phyloP scores from a whole-genome alignment of 2,113 vertebrate genomes.

The Rhinogobius similis region DNA sequence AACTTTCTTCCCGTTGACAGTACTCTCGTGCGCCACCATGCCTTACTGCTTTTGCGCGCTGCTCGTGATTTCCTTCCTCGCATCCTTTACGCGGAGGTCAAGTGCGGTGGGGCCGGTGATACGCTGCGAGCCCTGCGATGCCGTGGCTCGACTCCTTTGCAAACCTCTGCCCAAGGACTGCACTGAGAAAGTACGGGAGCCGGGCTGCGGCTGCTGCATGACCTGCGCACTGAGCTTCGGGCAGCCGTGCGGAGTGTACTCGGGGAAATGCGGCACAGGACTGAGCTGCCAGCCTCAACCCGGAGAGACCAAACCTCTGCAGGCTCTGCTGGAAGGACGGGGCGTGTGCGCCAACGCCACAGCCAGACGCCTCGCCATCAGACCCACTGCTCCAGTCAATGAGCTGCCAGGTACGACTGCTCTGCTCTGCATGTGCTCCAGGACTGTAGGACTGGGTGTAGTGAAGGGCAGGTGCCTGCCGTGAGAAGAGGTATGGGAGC shows the following conservation, averaged over 20 bases:
- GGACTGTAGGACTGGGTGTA: not conserved
- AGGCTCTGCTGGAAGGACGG: conserved; percentile 87
- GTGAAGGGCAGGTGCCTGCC: not conserved
- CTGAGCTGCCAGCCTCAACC: conserved; percentile 82
- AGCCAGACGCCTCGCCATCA: conserved; percentile 32
- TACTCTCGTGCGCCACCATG: conserved; percentile 65
- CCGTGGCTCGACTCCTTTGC: conserved; percentile 82
- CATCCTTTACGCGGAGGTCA: conserved; percentile 63
- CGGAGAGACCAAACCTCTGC: conserved; percentile 84
- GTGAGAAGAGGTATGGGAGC: too few species aligned
- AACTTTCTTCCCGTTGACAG: conserved; percentile 28
- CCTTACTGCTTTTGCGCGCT: conserved; percentile 73
- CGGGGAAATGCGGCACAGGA: conserved; percentile 84
- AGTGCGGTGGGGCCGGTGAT: conserved; percentile 83
- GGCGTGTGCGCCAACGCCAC: conserved; percentile 84
- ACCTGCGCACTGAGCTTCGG: conserved; percentile 85
- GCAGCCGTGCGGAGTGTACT: conserved; percentile 88
- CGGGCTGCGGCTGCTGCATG: conserved; percentile 92
- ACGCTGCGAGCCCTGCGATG: conserved; percentile 88
- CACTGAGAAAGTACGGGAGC: conserved; percentile 85
- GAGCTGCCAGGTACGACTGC: conserved; percentile 81
- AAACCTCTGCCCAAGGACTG: conserved; percentile 82
- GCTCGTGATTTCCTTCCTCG: conserved; percentile 75
- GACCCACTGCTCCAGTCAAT: conserved; percentile 60
- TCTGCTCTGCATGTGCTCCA: not conserved